phyloP scores from a whole-genome alignment of 1,140 invertebrate species.

The Lasioglossum baleicum region DNA sequence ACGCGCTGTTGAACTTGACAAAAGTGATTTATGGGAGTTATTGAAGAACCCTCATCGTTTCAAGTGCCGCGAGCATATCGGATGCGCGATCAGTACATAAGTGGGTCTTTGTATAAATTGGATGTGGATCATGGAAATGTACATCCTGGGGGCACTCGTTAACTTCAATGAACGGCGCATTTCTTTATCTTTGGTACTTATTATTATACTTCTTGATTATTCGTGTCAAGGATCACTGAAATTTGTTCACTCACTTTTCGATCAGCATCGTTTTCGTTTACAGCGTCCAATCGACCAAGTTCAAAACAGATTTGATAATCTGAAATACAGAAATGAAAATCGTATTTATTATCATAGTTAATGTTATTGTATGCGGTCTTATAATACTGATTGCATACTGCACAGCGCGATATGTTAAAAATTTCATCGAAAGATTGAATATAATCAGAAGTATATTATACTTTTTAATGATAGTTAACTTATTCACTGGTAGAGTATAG shows the following conservation, averaged over 20 bases:
- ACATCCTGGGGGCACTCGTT: background rate
- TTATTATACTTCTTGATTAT: background rate
- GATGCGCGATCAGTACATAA: background rate
- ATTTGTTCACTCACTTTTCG: background rate
- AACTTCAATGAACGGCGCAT: no score
- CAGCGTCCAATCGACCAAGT: no score
- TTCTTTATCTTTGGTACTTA: background rate
- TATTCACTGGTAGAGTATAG: no score
- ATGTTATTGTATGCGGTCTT: no score
- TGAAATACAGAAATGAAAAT: no score
- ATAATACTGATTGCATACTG: no score
- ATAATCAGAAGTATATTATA: no score
- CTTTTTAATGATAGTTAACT: no score
- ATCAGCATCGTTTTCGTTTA: background rate
- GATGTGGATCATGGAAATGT: constrained; percentile 28
- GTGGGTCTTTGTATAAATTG: constrained; percentile 13
- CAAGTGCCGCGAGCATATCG: background rate
- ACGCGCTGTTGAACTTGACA: background rate
- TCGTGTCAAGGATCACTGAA: background rate
- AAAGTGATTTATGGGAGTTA: background rate
- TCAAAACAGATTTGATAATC: no score
- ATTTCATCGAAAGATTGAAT: no score
- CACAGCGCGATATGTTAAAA: no score
- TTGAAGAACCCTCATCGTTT: background rate
- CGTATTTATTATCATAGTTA: no score